phyloP scores from a whole-genome alignment of 2,113 vertebrate genomes.

The Nanorana parkeri region DNA sequence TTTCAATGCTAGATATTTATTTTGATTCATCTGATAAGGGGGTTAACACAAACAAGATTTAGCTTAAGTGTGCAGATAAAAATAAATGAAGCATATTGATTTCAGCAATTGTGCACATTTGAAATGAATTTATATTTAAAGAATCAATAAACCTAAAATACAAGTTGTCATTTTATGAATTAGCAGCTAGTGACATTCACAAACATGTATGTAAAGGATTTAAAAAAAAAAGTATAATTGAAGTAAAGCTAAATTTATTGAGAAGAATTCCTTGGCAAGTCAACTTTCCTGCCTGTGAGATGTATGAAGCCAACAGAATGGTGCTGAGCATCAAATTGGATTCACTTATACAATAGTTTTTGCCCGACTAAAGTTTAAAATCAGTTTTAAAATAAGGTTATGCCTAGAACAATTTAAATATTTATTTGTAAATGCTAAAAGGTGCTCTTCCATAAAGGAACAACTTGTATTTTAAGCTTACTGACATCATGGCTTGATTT shows the following conservation, averaged over 20 bases:
- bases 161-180: slow-evolving; percentile 6
- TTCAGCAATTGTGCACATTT: slow-evolving; percentile 3
- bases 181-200: slow-evolving; percentile 2
- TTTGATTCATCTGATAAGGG: slow-evolving; percentile 21
- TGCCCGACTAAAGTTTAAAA: too few species aligned
- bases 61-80: background rate
- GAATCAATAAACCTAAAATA: slow-evolving; percentile 10
- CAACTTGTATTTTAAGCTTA: slow-evolving; percentile 21
- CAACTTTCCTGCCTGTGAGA: background rate
- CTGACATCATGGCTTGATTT: slow-evolving; percentile 13
- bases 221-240: background rate
- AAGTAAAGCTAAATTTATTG: background rate
- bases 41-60: slow-evolving; percentile 7
- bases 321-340: background rate
- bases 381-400: background rate
- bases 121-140: background rate
- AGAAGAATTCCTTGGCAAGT: background rate
- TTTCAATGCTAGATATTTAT: slow-evolving; percentile 41
- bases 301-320: background rate
- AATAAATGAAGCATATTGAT: slow-evolving; percentile 16
- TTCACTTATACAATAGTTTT: background rate
- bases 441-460: background rate
- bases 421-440: slow-evolving; percentile 11
- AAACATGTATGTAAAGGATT: background rate
- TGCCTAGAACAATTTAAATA: background rate